phyloP scores from a whole-genome alignment of 2,888 invertebrate genomes.

The Ophion costatus region DNA sequence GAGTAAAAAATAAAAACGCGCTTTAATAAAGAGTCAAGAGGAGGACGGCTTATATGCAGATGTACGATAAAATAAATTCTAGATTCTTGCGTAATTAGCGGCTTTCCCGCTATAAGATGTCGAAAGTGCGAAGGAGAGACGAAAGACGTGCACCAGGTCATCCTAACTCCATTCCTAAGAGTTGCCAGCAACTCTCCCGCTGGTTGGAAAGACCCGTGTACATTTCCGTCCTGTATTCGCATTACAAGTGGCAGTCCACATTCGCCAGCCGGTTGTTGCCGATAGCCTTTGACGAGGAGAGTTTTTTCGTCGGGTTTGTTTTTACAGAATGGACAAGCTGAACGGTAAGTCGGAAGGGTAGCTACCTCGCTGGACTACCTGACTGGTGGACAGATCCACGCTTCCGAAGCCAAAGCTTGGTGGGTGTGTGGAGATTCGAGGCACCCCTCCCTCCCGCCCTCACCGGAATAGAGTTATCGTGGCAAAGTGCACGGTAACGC shows the following conservation, averaged over 20 bases:
- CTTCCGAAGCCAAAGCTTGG: constrained; percentile 55
- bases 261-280: constrained; percentile 72
- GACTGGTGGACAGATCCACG: constrained; percentile 56
- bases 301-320: constrained; percentile 32
- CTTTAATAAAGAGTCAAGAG: too few species aligned
- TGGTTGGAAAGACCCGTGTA: too few species aligned
- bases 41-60: too few species aligned
- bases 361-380: constrained; percentile 42
- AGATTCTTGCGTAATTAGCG: too few species aligned
- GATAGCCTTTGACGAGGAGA: constrained; percentile 70
- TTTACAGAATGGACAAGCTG: constrained; percentile 23
- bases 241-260: constrained; percentile 59
- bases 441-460: constrained; percentile 3
- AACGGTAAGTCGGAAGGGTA: constrained; percentile 56
- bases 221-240: too few species aligned
- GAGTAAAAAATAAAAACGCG: too few species aligned
- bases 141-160: background rate
- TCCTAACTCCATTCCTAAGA: too few species aligned
- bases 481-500: constrained; percentile 83
- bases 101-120: too few species aligned
- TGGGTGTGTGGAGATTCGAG: constrained; percentile 52
- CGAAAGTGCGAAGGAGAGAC: too few species aligned
- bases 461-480: constrained; percentile 80
- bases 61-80: too few species aligned
- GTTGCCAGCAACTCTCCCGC: too few species aligned